Evolutionary conservation across 2,888 invertebrate genomes (phyloP).

Genomic region (Malthinus flaveolus): DNA sequence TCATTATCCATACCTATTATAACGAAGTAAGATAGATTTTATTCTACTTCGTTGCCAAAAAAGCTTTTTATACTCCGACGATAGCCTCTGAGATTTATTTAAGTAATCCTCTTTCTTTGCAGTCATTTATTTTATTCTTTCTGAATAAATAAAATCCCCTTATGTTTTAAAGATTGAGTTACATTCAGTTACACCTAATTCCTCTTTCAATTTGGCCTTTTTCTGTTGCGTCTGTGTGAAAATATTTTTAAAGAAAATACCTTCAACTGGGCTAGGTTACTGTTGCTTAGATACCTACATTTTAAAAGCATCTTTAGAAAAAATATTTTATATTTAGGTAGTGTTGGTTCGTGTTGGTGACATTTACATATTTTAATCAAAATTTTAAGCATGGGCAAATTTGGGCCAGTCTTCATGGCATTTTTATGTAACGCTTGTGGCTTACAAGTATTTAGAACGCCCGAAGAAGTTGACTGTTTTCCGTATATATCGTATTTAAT

Average conservation of each 20-base stretch:
- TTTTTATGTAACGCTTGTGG: slow-evolving; percentile 42
- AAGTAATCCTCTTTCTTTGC: slow-evolving; percentile 1
- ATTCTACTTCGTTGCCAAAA: background rate
- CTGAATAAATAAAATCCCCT: slow-evolving; percentile 10
- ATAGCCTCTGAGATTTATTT: slow-evolving; percentile 11
- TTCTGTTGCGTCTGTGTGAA: too few relatives aligned
- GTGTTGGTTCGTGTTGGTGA: too few relatives aligned
- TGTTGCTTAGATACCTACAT: too few relatives aligned
- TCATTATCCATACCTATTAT: background rate
- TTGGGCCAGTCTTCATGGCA: slow-evolving; percentile 43
- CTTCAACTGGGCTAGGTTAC: too few relatives aligned
- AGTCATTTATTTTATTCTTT: slow-evolving; percentile 9
- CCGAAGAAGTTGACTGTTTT: slow-evolving; percentile 39
- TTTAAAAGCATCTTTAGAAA: too few relatives aligned
- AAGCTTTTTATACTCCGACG: too few relatives aligned
- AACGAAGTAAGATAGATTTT: slow-evolving; percentile 9
- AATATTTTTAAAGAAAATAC: too few relatives aligned
- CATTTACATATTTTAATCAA: too few relatives aligned
- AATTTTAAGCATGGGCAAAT: slow-evolving; percentile 19
- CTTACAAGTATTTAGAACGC: slow-evolving; percentile 44
- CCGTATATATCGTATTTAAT: slow-evolving; percentile 45
- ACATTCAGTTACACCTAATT: slow-evolving; percentile 4
- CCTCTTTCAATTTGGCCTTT: background rate
- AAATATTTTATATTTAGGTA: too few relatives aligned
- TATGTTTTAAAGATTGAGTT: slow-evolving; percentile 19